phyloP scores from a whole-genome alignment of 2,888 invertebrate species.

The Alloscopus bannaensis region DNA sequence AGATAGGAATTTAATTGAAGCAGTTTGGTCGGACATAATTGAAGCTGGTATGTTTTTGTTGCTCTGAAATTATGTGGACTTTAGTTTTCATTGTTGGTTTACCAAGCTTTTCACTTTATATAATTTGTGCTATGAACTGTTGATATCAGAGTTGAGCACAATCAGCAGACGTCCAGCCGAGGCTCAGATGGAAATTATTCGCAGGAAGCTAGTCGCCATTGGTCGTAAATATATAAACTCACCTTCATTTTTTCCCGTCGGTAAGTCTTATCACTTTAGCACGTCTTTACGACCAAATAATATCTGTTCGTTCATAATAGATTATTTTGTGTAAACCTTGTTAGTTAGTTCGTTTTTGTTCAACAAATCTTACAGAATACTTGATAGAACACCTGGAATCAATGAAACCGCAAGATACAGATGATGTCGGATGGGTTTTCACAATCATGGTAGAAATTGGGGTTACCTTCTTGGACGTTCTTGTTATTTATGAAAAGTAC shows the following conservation, averaged over 20 bases:
- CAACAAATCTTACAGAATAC: no score
- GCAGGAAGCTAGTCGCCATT: slow-evolving; percentile 77
- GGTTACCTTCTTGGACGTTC: slow-evolving; percentile 84
- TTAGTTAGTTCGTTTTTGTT: slow-evolving; percentile 1
- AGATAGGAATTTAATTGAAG: slow-evolving; percentile 90
- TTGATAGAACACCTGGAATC: slow-evolving; percentile 73
- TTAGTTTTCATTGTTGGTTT: no score
- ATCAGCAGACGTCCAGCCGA: slow-evolving; percentile 76
- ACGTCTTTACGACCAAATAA: neutral
- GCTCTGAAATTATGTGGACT: no score
- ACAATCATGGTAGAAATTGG: slow-evolving; percentile 85
- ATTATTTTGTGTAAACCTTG: neutral
- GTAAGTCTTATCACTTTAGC: slow-evolving; percentile 77
- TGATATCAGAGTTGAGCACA: slow-evolving; percentile 68
- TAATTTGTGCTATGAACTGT: no score
- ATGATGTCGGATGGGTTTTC: slow-evolving; percentile 86
- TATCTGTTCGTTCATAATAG: neutral
- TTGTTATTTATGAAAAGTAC: slow-evolving; percentile 89
- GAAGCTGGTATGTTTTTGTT: slow-evolving; percentile 75
- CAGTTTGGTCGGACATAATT: slow-evolving; percentile 92
- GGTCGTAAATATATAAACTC: slow-evolving; percentile 73
- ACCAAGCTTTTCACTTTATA: no score
- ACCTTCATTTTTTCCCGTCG: slow-evolving; percentile 85
- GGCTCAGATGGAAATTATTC: slow-evolving; percentile 71
- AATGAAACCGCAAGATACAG: slow-evolving; percentile 75